phyloP scores from a whole-genome alignment of 2,888 invertebrate genomes.

The Antitype chi region DNA sequence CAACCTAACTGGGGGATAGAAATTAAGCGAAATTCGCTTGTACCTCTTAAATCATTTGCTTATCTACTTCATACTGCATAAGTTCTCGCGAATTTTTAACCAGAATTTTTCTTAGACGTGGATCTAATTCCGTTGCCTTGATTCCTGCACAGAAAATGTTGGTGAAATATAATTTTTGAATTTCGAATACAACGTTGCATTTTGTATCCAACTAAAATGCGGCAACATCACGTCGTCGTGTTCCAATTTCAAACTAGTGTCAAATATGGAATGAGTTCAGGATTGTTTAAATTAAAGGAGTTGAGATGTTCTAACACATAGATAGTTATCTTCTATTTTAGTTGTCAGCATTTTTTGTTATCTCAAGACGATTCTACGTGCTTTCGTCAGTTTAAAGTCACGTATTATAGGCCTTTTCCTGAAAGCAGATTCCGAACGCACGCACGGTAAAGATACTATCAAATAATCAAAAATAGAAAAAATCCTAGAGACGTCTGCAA shows the following conservation, averaged over 20 bases:
- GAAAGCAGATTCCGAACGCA: not conserved
- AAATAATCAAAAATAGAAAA: constrained; percentile 19
- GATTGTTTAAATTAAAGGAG: not conserved
- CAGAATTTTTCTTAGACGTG: constrained; percentile 3
- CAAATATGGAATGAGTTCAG: not conserved
- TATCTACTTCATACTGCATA: constrained; percentile 41
- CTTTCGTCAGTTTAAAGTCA: constrained; percentile 7
- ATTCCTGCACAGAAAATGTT: constrained; percentile 22
- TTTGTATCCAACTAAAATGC: constrained; percentile 10
- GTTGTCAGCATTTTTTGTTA: not conserved
- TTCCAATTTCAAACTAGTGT: constrained; percentile 21
- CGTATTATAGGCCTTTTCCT: constrained; percentile 4
- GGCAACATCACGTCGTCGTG: not conserved
- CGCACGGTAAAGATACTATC: constrained; percentile 9
- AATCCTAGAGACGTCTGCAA: not conserved
- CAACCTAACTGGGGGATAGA: constrained; percentile 13
- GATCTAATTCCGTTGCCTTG: constrained; percentile 24
- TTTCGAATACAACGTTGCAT: constrained; percentile 35
- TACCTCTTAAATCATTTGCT: constrained; percentile 45
- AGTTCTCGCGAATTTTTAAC: constrained; percentile 19
- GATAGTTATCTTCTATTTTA: not conserved
- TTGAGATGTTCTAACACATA: no score
- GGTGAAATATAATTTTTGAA: constrained; percentile 29
- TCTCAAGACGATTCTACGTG: not conserved
- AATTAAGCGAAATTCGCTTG: constrained; percentile 32